These are phyloP conservation scores for Anhinga rufa DNA, from an alignment of 2,113 vertebrate species.

Conservation along the genomic window DNA sequence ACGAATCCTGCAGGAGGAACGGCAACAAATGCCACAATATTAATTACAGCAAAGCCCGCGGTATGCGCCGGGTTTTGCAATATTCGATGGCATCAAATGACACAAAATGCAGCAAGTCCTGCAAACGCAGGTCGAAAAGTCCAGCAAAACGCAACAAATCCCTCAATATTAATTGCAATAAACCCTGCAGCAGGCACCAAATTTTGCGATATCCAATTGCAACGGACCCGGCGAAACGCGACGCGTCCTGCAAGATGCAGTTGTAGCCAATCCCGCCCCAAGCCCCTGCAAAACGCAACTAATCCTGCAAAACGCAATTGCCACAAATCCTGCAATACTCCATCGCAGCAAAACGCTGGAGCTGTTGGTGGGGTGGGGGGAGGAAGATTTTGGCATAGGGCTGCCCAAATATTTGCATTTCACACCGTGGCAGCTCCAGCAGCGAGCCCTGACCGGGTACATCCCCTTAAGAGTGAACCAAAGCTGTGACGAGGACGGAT, in stretches of 20 bases:
- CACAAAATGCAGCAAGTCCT: too few relatives aligned
- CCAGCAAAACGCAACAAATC: too few relatives aligned
- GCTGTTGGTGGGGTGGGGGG: too few relatives aligned
- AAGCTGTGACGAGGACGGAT: fast-evolving
- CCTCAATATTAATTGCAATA: too few relatives aligned
- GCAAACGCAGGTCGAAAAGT: too few relatives aligned
- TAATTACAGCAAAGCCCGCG: neutral
- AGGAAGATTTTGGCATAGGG: fast-evolving
- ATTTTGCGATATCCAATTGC: fast-evolving
- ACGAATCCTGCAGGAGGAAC: neutral
- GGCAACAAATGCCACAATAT: neutral
- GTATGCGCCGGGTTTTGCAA: fast-evolving
- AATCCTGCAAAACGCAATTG: neutral
- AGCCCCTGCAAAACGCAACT: too few relatives aligned
- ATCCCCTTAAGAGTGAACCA: neutral
- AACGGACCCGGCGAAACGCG: neutral
- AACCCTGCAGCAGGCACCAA: neutral
- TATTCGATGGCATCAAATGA: fast-evolving
- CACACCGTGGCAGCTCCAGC: fast-evolving
- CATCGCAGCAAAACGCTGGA: fast-evolving
- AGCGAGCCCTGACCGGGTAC: fast-evolving
- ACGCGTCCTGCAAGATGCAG: neutral
- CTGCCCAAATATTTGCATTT: neutral
- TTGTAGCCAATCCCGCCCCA: too few relatives aligned
- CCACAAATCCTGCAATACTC: neutral